Base-by-base conservation (phyloP, 2,797 vertebrate genomes). In the Myoxocephalus aenaeus region DNA sequence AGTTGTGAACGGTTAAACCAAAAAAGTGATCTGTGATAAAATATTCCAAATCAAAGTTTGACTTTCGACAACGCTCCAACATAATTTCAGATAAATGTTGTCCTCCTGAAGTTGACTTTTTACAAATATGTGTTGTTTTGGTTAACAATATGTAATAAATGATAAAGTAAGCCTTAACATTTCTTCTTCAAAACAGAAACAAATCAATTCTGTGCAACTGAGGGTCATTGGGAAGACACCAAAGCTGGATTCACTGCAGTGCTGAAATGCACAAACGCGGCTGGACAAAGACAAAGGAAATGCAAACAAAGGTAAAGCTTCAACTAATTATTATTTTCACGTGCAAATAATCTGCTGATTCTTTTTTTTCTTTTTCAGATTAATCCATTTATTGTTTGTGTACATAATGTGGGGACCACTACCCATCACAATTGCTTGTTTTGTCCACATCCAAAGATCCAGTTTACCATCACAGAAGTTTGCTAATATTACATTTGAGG, bases 171-270 rank as follows among this genome's bases (percentile, higher is more conserved):
- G 18, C 0, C 10, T 61, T 20, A 14, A 20, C 5, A 18, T 58
- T 34, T 69, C 6, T 65, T 79, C 1, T 53, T 22, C 7, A 3
- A 40, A 73, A 77, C 75, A 95, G 92, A 0, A 0, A 42, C 11
- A 1, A 0, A 0, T 0, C 0, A 0, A 0, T 61, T 3, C 62
- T 95, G 95, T 44, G 0, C 0, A 0, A 0, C 0, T 3, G 46
- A 83, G 0, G 7, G 0, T 3, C 15, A 0, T 0, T 95, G 95
- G 95, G 2, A 7, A 25, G 3, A 53, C 0, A 75, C 92, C 72
- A 94, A 87, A 73, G 4, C 0, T 6, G 0, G 0, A 18, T 78
- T 1, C 9, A 29, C 0, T 0, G 89, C 91, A 10, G 1, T 0
- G 27, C 0, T 91, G 20, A 32, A 9, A 17, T 95, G 94, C 74